Conservation (phyloP, 2,797 vertebrate genomes). For the Steatocranus sp. region DNA sequence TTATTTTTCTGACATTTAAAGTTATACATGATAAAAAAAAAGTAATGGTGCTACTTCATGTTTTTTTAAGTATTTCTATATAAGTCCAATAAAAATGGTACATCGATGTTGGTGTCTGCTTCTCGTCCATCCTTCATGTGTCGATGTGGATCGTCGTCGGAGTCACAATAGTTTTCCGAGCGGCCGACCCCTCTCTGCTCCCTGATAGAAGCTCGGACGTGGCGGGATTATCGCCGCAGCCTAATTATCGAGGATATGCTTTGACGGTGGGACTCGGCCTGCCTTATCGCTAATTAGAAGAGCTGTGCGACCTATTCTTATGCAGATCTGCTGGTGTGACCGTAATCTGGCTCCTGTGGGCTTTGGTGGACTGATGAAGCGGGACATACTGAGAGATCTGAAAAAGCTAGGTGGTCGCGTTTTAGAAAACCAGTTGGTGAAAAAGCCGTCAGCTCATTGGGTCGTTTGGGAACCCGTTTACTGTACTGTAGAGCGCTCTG, state of each 20-base stretch:
- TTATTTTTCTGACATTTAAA: slow-evolving; percentile 99
- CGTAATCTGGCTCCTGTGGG: background rate
- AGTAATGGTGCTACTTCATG: slow-evolving; percentile 99
- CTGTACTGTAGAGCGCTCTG: background rate
- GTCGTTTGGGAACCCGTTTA: background rate
- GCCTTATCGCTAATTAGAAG: slow-evolving; percentile 22
- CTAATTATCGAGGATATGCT: slow-evolving; percentile 23
- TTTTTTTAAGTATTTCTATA: slow-evolving; percentile 99
- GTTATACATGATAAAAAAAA: slow-evolving; percentile 97
- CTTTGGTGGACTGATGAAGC: background rate
- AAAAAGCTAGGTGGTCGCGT: background rate
- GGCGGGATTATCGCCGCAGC: slow-evolving; percentile 7
- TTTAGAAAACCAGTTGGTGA: background rate
- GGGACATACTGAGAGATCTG: background rate
- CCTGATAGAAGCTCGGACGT: background rate
- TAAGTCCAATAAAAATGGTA: slow-evolving; percentile 94
- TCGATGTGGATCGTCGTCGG: background rate
- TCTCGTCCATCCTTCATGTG: slow-evolving; percentile 15
- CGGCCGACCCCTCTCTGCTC: background rate
- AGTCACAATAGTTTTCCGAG: background rate
- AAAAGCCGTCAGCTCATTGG: background rate
- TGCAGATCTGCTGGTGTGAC: background rate
- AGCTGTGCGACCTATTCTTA: slow-evolving; percentile 8
- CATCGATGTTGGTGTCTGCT: slow-evolving; percentile 74
- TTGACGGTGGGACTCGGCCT: background rate